phyloP scores from a whole-genome alignment of 2,113 vertebrate species.

The Laticauda colubrina region DNA sequence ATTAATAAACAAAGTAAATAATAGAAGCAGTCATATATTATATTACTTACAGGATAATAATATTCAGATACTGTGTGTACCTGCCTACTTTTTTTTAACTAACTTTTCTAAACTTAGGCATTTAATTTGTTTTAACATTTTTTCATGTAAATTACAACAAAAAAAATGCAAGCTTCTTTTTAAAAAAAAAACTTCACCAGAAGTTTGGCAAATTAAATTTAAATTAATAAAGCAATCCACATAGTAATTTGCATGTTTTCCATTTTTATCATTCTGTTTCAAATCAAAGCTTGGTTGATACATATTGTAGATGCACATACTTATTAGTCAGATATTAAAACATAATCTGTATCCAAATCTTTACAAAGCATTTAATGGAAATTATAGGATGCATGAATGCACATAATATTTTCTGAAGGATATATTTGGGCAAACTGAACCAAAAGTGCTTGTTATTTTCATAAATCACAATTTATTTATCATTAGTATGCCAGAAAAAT shows the following conservation, averaged over 20 bases:
- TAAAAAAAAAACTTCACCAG: background rate
- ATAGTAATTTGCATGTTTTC: background rate
- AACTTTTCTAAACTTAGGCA: background rate
- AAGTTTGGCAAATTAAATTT: background rate
- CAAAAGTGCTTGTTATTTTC: background rate
- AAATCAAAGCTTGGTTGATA: background rate
- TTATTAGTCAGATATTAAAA: background rate
- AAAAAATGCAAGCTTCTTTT: background rate
- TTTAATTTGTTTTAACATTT: background rate
- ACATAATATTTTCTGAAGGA: background rate
- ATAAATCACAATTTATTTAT: slow-evolving; percentile 15
- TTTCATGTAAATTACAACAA: background rate
- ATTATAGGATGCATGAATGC: background rate
- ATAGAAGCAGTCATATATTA: background rate
- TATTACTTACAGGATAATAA: background rate
- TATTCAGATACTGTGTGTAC: background rate
- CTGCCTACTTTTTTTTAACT: background rate
- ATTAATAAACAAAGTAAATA: background rate
- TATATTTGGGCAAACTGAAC: background rate
- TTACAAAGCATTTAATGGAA: background rate
- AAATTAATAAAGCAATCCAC: slow-evolving; percentile 15
- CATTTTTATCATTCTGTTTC: background rate
- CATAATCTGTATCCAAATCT: slow-evolving; percentile 6
- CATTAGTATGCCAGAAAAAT: background rate
- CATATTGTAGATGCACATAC: background rate